Base-by-base conservation (phyloP, 2,797 vertebrate genomes). In the Catostomus latipinnis region DNA sequence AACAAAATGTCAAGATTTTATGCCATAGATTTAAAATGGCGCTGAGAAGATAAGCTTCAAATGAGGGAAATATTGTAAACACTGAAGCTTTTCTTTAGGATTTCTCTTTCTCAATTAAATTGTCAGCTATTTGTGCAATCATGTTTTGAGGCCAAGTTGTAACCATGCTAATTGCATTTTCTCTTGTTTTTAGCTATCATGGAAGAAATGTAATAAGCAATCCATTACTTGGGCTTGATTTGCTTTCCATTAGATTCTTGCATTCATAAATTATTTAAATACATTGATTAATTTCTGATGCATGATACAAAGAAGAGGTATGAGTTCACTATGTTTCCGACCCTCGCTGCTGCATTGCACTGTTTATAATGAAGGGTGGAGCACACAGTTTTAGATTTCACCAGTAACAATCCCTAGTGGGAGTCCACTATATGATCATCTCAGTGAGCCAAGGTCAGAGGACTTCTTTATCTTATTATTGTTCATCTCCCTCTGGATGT, bases 361-460 rank as follows among this genome's bases (percentile, higher is more conserved):
- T 8, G 43, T 13, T 45, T 57, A 14, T 65, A 49, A 16, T n/a
- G 4, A 10, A 56, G 61, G 54, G 14, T 6, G 6, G 11, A 34
- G 18, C 5, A 50, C 49, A 43, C 3, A 34, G 50, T 62, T 78
- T 62, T 74, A 53, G 14, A 34, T 75, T 78, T 71, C 52, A 76
- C 62, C 53, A 34, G 34, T 34, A 2, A 45, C 22, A 54, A 81
- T 82, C 81, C 68, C 13, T n/a, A 50, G 83, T 83, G 86, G 83
- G 68, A 53, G 74, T 76, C 82, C 0, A 4, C 76, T 56, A 74
- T 34, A 74, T 18, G 11, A 80, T 87, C 84, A 86, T 87, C 87
- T 83, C 75, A 83, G 84, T 88, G 81, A 89, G 79, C 78, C 81
- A 87, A 90, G 90, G 91, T 90, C 87, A 87, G 81, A 83, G 57